phyloP scores from a whole-genome alignment of 2,888 invertebrate genomes.

The Machimus atricapillus region DNA sequence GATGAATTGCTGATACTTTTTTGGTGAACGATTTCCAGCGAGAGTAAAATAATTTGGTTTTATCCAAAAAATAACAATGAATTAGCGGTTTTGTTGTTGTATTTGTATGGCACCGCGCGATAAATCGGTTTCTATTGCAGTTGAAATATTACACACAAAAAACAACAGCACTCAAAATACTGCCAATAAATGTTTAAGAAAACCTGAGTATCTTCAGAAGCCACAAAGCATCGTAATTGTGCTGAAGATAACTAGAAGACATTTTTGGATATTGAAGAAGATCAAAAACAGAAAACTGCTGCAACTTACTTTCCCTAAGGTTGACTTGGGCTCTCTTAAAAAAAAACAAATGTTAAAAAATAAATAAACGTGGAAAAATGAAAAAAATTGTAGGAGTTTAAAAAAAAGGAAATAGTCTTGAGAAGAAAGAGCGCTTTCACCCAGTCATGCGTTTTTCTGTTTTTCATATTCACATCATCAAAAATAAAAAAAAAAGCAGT shows the following conservation, averaged over 20 bases:
- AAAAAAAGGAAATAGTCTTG: background rate
- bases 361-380: background rate
- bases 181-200: constrained; percentile 28
- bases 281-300: constrained; percentile 9
- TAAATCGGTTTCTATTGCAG: background rate
- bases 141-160: background rate
- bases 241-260: background rate
- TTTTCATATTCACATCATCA: background rate
- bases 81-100: background rate
- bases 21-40: background rate
- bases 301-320: background rate
- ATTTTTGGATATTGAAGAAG: constrained; percentile 6
- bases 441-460: background rate
- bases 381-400: background rate
- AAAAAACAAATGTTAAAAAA: background rate
- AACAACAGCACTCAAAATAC: background rate
- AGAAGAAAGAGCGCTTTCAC: background rate
- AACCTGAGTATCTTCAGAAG: background rate
- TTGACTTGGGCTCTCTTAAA: background rate
- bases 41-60: background rate
- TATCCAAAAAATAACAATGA: background rate
- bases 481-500: background rate
- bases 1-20: background rate
- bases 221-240: background rate
- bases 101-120: background rate